Evolutionary conservation across 2,113 vertebrate species (phyloP).

Genomic region (Rhizomys pruinosus): DNA sequence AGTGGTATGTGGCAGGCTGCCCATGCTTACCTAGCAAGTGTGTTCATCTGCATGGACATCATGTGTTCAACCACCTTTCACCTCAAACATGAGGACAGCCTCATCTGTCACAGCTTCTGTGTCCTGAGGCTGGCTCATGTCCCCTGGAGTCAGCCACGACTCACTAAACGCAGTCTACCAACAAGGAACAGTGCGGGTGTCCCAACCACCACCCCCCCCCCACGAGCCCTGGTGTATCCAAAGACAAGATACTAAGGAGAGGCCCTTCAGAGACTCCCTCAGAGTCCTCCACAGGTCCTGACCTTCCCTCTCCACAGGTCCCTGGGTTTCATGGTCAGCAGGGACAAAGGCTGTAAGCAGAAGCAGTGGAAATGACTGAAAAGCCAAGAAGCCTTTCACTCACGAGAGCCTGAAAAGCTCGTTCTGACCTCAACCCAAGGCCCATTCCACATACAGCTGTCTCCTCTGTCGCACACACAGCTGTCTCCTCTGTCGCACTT

Average conservation of each 20-base stretch:
- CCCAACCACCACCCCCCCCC: no score
- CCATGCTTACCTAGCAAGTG: background rate
- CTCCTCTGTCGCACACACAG: background rate
- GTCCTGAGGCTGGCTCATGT: background rate
- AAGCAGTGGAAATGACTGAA: background rate
- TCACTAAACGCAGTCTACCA: background rate
- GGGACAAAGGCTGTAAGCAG: background rate
- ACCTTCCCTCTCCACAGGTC: no score
- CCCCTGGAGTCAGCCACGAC: no score
- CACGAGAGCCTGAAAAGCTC: background rate
- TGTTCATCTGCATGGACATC: background rate
- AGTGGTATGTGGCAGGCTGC: background rate
- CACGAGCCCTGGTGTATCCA: background rate
- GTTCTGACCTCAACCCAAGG: background rate
- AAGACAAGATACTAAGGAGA: background rate
- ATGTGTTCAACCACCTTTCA: background rate
- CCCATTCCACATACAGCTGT: background rate
- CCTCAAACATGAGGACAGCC: background rate
- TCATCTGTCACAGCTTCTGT: accelerated
- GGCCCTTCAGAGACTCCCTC: no score
- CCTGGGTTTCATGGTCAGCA: background rate
- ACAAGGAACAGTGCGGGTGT: background rate
- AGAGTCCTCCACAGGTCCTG: background rate
- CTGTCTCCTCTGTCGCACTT: background rate
- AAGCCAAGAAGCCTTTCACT: background rate